Percentiles rank a stretch among this genome's conserved stretches.
Conservation (phyloP, 2,797 vertebrate species). For the Babyrousa celebensis region DNA sequence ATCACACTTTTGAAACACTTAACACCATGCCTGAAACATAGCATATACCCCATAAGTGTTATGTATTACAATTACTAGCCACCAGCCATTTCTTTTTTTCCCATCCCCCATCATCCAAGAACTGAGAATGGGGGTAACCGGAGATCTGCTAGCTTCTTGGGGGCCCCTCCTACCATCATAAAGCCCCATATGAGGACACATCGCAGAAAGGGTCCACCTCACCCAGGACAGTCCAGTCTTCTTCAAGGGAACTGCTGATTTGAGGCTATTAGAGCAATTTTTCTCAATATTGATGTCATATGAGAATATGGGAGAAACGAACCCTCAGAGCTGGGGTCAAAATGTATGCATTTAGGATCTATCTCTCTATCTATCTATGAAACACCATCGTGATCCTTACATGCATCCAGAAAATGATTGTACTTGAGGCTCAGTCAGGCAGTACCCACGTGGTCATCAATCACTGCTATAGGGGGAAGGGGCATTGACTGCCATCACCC, state of each 20-base stretch:
- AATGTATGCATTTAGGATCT: background rate
- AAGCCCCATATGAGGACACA: background rate
- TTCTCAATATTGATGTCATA: background rate
- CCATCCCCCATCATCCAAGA: background rate
- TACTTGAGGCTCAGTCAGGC: background rate
- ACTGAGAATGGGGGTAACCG: background rate
- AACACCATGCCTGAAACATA: background rate
- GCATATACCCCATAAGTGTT: background rate
- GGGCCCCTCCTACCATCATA: background rate
- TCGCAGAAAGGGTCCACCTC: background rate
- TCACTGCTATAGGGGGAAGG: accelerated
- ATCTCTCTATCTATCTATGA: no score
- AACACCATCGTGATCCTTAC: background rate
- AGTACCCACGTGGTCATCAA: background rate
- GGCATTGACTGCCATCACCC: accelerated
- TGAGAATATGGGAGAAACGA: background rate
- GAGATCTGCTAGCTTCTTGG: background rate
- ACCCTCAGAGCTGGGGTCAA: background rate
- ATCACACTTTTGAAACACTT: background rate
- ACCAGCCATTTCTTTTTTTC: background rate
- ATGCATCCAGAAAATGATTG: background rate
- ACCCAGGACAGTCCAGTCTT: background rate
- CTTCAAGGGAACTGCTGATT: background rate
- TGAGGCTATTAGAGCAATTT: no score
- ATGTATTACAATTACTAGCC: background rate